Evolutionary conservation across 2,888 invertebrate genomes (phyloP), one percentile per base, ranked within the genome.

Genomic region (Ryuthela nishihirai): DNA sequence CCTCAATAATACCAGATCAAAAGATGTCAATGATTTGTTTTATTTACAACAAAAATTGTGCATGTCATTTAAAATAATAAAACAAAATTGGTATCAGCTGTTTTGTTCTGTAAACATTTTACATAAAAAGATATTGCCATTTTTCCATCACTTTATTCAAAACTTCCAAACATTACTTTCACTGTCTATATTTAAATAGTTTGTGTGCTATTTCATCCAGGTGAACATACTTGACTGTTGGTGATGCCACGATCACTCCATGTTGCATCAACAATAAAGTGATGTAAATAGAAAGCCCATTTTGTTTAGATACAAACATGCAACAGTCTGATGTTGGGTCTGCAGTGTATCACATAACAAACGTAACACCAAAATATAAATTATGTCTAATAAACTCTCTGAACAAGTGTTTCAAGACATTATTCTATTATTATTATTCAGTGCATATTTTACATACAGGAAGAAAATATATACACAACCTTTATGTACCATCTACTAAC

Each of bases 1-100:
- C n/a, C n/a, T n/a, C n/a, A 15, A 12, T 4, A 10, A 43, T 12
- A 43, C 20, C 15, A 2, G 9, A 43, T 2, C 6, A 43, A 24
- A 39, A 39, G 21, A 52, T 40, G 47, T 53, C 46, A 43, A 53
- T 59, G 47, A 48, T 47, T 48, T 59, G 48, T 53, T 59, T 56
- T 59, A 59, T 59, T 59, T 59, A 59, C 59, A 59, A 59, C 59
- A 59, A 53, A 59, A 59, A 59, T 53, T 59, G 59, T 59, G 59
- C 59, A 58, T 32, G 45, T 52, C 43, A 46, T 52, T 52, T 47
- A 47, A 52, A 59, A 53, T 45, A 48, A 59, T 29, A 52, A 52
- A 46, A 43, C 39, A 46, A 46, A 53, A 40, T 24, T 26, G 47
- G 23, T 26, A 41, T 48, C 42, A 43, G 46, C 48, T 48, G 38